Evolutionary conservation across 2,113 vertebrate genomes (phyloP), one percentile per base, ranked within the genome.

Genomic region (Chlamydotis undulata): DNA sequence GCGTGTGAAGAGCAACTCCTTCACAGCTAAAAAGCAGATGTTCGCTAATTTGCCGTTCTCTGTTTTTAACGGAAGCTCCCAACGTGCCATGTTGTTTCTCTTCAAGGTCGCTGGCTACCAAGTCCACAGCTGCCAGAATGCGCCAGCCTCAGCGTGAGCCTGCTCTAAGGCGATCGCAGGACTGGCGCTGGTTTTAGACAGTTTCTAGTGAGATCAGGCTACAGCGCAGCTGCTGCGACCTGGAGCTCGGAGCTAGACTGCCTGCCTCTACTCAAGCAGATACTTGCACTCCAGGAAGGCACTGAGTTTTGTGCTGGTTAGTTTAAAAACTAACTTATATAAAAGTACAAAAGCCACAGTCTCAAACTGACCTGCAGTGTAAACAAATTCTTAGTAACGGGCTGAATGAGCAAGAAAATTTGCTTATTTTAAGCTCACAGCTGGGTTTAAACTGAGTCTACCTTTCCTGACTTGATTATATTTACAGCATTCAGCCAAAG

Each of bases 141-240:
- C 9, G 67, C 11, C 37, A 49, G 57, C 47, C 47, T 49, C 33
- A 14, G 25, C 3, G n/a, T 7, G 33, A 57, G 49, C 55, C 50
- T 57, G 63, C 24, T 59, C 16, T 2, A 25, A 24, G 52, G 15
- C 59, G n/a, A 7, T 1, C 12, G 70, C 39, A 55, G 45, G n/a
- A 67, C 13, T 7, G 53, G 37, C 29, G 55, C 26, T 41, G 45
- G 16, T 71, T 47, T 14, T 12, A 28, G 26, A 29, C 10, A 4
- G n/a, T 12, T 53, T 49, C n/a, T 26, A 45, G 43, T 26, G 25
- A 43, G 9, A 57, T 26, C 50, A 47, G 56, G 50, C 69, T 18
- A 35, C 21, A 31, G 39, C 1, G 0, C 4, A 18, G 52, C 65
- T 55, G 23, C 49, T 0, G 1, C 61, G 65, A 13, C 45, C 63